phyloP scores from a whole-genome alignment of 2,797 vertebrate species.

The Eulemur rubriventer region DNA sequence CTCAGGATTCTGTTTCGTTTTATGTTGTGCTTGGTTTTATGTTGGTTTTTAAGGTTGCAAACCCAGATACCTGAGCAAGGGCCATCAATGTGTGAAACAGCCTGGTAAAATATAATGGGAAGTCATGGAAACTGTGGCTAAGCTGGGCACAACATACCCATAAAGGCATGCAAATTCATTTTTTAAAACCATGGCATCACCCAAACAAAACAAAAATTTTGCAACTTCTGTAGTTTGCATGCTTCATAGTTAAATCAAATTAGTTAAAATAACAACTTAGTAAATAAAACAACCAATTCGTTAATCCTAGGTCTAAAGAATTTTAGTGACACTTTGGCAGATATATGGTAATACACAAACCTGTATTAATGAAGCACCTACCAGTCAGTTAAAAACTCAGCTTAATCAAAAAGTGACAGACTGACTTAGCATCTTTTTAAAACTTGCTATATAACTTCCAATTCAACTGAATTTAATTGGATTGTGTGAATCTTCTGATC shows the following conservation, averaged over 20 bases:
- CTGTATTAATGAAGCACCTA: not conserved
- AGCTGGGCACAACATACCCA: not conserved
- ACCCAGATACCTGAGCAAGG: not conserved
- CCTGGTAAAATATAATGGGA: not conserved
- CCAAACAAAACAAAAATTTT: not conserved
- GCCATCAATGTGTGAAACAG: not conserved
- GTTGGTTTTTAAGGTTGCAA: not conserved
- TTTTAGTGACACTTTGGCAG: not conserved
- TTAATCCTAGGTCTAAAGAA: not conserved
- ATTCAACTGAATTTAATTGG: not conserved
- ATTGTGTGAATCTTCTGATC: conserved; percentile 28
- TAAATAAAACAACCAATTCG: not conserved
- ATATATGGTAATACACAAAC: not conserved
- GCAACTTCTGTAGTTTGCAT: not conserved
- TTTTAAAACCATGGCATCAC: not conserved
- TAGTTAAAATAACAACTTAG: conserved; percentile 6
- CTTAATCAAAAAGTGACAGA: conserved; percentile 38
- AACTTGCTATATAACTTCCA: conserved; percentile 40
- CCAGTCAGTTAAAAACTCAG: not conserved
- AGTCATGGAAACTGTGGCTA: not conserved
- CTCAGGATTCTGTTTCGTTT: not conserved
- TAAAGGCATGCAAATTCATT: not conserved
- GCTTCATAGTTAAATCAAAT: not conserved
- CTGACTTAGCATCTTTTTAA: conserved; percentile 40
- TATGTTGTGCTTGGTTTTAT: not conserved